Percentiles rank a stretch among this genome's conserved stretches.
phyloP scores from a whole-genome alignment of 1,140 invertebrate genomes.

The Thaumetopoea pityocampa region DNA sequence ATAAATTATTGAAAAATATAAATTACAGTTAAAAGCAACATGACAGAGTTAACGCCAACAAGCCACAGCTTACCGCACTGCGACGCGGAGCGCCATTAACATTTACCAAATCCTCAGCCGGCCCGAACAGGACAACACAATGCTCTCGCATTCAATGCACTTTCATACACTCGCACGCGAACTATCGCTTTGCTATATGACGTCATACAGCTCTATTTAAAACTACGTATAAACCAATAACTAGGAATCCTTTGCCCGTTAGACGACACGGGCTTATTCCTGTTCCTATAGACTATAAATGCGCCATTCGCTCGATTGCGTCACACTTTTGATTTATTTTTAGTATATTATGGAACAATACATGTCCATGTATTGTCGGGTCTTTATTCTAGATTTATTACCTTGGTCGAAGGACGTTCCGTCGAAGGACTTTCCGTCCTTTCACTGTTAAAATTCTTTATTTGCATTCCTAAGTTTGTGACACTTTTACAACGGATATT shows the following conservation, averaged over 20 bases:
- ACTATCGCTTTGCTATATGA: constrained; percentile 23
- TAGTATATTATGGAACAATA: constrained; percentile 28
- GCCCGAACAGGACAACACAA: constrained; percentile 41
- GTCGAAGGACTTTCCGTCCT: no score
- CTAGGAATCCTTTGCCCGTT: constrained; percentile 11
- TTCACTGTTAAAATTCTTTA: no score
- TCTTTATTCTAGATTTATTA: no score
- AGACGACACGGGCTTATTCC: constrained; percentile 9
- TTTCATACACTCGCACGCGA: constrained; percentile 20
- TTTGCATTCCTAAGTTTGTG: no score
- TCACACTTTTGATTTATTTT: constrained; percentile 29
- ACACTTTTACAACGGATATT: no score
- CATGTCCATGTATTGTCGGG: no score
- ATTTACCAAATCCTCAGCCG: constrained; percentile 49
- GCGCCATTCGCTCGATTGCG: constrained; percentile 12
- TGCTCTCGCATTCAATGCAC: no score
- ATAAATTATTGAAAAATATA: background rate
- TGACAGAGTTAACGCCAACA: no score
- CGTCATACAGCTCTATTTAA: constrained; percentile 23
- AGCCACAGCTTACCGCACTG: constrained; percentile 37
- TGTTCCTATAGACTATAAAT: constrained; percentile 13
- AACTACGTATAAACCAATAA: constrained; percentile 12
- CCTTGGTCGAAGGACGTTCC: no score
- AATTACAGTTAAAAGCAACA: background rate
- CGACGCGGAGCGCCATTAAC: constrained; percentile 54